phyloP scores from a whole-genome alignment of 2,888 invertebrate genomes.

The Stictocephala bisonia region DNA sequence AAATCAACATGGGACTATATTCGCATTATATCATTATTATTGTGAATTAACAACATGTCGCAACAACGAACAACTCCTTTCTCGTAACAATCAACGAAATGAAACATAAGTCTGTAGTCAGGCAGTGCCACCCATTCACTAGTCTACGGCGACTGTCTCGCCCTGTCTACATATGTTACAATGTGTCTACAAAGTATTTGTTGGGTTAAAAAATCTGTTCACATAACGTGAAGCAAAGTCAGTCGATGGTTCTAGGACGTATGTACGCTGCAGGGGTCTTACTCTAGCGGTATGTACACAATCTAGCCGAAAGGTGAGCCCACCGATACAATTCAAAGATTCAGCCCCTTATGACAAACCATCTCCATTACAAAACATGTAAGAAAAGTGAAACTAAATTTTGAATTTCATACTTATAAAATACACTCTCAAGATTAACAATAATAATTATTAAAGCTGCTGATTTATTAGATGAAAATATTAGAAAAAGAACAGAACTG shows the following conservation, averaged over 20 bases:
- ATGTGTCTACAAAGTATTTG: slow-evolving; percentile 39
- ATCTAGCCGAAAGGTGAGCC: slow-evolving; percentile 19
- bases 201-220: slow-evolving; percentile 36
- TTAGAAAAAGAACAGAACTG: too few relatives aligned
- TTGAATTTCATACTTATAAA: too few relatives aligned
- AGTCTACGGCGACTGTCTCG: slow-evolving; percentile 2
- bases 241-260: slow-evolving; percentile 30
- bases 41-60: slow-evolving; percentile 46
- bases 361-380: too few relatives aligned
- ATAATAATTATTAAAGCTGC: too few relatives aligned
- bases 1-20: slow-evolving; percentile 42
- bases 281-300: slow-evolving; percentile 25
- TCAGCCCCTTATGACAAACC: too few relatives aligned
- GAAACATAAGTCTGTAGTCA: slow-evolving; percentile 28
- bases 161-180: slow-evolving; percentile 30
- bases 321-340: too few relatives aligned
- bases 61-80: slow-evolving; percentile 47
- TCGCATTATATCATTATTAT: slow-evolving; percentile 47
- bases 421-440: too few relatives aligned
- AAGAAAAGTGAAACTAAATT: too few relatives aligned
- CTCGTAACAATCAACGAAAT: slow-evolving; percentile 46
- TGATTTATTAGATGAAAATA: too few relatives aligned
- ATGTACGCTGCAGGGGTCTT: slow-evolving; percentile 24
- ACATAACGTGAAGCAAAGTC: slow-evolving; percentile 35
- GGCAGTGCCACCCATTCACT: slow-evolving; percentile 41